Conservation (phyloP, 2,797 vertebrate genomes). For the Petrocephalus schoutedeni region DNA sequence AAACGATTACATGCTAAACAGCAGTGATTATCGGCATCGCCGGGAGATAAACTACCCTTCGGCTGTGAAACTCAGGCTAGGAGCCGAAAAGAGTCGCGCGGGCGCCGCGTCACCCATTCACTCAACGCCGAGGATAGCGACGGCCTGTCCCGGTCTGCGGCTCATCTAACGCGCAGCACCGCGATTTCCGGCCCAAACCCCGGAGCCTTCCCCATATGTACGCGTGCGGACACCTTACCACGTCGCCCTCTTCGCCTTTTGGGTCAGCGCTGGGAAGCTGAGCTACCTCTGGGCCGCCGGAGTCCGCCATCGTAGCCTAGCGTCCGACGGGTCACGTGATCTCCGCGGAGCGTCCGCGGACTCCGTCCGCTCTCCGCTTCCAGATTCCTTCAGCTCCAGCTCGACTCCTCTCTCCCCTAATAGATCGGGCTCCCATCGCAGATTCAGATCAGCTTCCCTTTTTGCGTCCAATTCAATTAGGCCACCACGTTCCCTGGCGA, state of each 20-base stretch:
- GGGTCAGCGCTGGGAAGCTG: not conserved
- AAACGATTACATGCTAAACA: not conserved
- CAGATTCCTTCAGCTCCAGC: not conserved
- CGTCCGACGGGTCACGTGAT: slow-evolving; percentile 18
- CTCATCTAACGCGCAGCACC: not conserved
- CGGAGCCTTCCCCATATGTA: not conserved
- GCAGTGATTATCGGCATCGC: not conserved
- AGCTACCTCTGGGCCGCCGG: slow-evolving; percentile 6
- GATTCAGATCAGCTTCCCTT: not conserved
- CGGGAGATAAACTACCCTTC: not conserved
- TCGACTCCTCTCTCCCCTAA: not conserved
- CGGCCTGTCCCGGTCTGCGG: slow-evolving; percentile 5
- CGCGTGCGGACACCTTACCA: slow-evolving; percentile 10
- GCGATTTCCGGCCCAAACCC: not conserved
- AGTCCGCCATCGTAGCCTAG: slow-evolving; percentile 22
- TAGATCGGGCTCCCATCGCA: not conserved
- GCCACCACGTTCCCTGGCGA: not conserved
- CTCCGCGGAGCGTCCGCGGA: not conserved
- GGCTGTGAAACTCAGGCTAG: not conserved
- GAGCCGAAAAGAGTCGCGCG: not conserved
- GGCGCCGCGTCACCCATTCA: not conserved
- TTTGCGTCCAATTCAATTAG: not conserved
- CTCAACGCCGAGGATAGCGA: slow-evolving; percentile 2
- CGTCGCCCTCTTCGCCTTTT: slow-evolving; percentile 4
- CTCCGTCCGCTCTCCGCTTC: not conserved